phyloP scores from a whole-genome alignment of 2,888 invertebrate species.

The Melikaiella ostensackeni region DNA sequence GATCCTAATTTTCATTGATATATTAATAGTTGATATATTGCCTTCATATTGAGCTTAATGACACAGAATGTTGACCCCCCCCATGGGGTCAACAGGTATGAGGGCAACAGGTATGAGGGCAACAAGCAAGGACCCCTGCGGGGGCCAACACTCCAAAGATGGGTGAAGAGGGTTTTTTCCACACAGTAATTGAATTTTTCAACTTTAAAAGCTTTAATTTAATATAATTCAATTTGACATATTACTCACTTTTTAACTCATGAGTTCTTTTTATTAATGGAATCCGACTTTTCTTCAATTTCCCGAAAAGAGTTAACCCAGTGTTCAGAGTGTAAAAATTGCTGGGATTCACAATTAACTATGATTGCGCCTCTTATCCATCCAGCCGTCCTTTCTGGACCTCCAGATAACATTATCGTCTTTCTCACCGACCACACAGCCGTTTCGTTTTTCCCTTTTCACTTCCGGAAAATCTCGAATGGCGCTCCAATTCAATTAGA shows the following conservation, averaged over 20 bases:
- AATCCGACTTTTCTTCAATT: neutral
- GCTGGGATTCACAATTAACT: conserved; percentile 12
- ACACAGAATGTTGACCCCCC: too few species aligned
- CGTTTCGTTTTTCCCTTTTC: neutral
- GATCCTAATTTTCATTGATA: too few species aligned
- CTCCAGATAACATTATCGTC: conserved; percentile 24
- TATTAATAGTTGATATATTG: too few species aligned
- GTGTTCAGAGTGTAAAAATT: conserved; percentile 14
- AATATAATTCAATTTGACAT: neutral
- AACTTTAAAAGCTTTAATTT: too few species aligned
- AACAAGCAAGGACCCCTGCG: too few species aligned
- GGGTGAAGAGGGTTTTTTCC: too few species aligned
- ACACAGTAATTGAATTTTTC: too few species aligned
- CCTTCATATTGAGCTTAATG: too few species aligned
- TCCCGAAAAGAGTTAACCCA: neutral
- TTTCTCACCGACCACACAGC: conserved; percentile 25
- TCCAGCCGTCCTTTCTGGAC: conserved; percentile 5
- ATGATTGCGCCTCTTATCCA: conserved; percentile 34
- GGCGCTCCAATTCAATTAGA: conserved; percentile 7
- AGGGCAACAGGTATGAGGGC: too few species aligned
- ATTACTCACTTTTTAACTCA: neutral
- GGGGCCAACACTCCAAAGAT: too few species aligned
- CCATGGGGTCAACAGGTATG: too few species aligned
- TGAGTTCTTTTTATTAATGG: neutral
- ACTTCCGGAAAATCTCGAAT: conserved; percentile 12